phyloP scores from a whole-genome alignment of 2,888 invertebrate species.

The Bimastos eiseni region DNA sequence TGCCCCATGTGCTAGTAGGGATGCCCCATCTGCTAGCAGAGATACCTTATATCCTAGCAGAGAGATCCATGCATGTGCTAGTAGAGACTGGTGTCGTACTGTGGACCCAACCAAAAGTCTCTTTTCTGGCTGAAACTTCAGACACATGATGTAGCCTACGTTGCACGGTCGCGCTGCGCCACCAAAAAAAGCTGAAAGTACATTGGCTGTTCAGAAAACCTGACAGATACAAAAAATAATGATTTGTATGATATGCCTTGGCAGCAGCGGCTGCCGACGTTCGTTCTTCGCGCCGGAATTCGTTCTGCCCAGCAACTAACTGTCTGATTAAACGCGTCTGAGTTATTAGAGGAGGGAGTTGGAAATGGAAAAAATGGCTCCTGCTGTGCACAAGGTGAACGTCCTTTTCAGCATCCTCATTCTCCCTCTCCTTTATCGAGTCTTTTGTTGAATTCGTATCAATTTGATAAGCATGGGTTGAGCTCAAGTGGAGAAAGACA shows the following conservation, averaged over 20 bases:
- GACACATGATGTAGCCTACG: no score
- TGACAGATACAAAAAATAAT: neutral
- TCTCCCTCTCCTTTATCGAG: neutral
- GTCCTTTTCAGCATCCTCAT: neutral
- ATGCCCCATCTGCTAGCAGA: no score
- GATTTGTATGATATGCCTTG: neutral
- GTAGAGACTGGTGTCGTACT: neutral
- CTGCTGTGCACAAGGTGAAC: neutral
- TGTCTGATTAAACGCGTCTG: neutral
- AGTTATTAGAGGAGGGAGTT: neutral
- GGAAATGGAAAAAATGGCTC: neutral
- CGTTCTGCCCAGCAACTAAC: neutral
- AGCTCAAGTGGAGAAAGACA: neutral
- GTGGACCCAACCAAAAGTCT: neutral
- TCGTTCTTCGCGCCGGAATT: neutral
- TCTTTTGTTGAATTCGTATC: conserved; percentile 13
- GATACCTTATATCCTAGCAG: no score
- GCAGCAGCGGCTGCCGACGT: neutral
- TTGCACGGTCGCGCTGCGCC: no score
- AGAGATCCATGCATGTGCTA: no score
- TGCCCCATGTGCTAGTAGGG: no score
- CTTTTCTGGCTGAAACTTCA: neutral
- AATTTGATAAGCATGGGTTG: neutral
- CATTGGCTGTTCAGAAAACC: neutral
- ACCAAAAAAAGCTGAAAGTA: neutral